Percentiles rank a stretch among this genome's conserved stretches.
phyloP scores from a whole-genome alignment of 1,140 invertebrate species.

The Cephus cinctus region DNA sequence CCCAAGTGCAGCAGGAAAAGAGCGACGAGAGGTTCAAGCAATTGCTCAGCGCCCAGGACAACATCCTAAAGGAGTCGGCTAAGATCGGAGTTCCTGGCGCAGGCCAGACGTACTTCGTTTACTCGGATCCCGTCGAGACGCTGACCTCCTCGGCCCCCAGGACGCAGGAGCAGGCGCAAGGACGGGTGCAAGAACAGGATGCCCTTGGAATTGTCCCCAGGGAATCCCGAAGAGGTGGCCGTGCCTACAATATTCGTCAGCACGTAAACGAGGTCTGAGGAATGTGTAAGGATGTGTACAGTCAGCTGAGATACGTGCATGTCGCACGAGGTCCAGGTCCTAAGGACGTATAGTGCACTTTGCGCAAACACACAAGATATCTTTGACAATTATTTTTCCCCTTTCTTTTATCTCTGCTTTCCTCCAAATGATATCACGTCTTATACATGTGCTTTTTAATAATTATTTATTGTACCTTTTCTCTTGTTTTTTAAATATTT shows the following conservation, averaged over 20 bases:
- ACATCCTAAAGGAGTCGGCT: constrained; percentile 47
- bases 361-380: no score
- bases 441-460: no score
- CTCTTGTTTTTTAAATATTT: not conserved
- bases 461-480: not conserved
- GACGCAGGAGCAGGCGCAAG: no score
- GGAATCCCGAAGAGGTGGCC: constrained; percentile 48
- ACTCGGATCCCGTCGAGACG: constrained; percentile 41
- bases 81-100: constrained; percentile 40
- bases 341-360: no score
- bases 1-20: constrained; percentile 29
- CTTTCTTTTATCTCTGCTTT: no score
- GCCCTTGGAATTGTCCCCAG: constrained; percentile 36
- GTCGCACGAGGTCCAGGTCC: not conserved
- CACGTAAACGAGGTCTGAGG: constrained; percentile 50
- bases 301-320: no score
- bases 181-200: not conserved
- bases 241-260: constrained; percentile 53
- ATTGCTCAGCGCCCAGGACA: constrained; percentile 50
- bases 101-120: constrained; percentile 46
- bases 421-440: no score
- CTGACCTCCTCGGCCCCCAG: constrained; percentile 12
- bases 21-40: constrained; percentile 52
- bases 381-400: no score
- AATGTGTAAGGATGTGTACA: no score